Conservation (phyloP, 2,888 invertebrate species). For the Eupithecia inturbata region DNA sequence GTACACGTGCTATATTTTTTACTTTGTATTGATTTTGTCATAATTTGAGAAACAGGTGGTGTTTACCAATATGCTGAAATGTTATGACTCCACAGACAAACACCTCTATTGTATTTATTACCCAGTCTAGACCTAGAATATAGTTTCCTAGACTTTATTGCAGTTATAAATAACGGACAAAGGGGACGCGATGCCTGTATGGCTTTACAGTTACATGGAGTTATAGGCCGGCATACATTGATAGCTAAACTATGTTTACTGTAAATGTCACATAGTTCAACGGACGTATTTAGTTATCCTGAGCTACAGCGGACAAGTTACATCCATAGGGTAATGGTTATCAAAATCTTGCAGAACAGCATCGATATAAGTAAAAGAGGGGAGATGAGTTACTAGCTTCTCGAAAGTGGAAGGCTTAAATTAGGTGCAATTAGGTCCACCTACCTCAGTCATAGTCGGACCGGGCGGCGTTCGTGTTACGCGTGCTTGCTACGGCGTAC, state of each 20-base stretch:
- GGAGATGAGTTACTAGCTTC: no score
- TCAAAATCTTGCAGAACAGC: no score
- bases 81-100: neutral
- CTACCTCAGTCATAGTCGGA: no score
- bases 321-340: no score
- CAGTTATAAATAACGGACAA: constrained; percentile 13
- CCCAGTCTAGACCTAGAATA: neutral
- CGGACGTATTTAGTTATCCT: neutral
- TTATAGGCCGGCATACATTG: constrained; percentile 5
- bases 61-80: neutral
- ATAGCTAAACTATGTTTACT: neutral
- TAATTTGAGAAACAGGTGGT: neutral
- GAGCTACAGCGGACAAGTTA: neutral
- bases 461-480: no score
- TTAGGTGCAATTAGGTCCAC: no score
- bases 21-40: neutral
- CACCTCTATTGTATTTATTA: neutral
- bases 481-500: no score
- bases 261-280: neutral
- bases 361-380: no score
- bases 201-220: constrained; percentile 9
- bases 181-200: neutral
- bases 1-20: neutral
- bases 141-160: constrained; percentile 11
- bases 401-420: no score